These are phyloP conservation scores for Linnaemya tessellans DNA, from an alignment of 2,888 invertebrate species.

Conservation along the genomic window DNA sequence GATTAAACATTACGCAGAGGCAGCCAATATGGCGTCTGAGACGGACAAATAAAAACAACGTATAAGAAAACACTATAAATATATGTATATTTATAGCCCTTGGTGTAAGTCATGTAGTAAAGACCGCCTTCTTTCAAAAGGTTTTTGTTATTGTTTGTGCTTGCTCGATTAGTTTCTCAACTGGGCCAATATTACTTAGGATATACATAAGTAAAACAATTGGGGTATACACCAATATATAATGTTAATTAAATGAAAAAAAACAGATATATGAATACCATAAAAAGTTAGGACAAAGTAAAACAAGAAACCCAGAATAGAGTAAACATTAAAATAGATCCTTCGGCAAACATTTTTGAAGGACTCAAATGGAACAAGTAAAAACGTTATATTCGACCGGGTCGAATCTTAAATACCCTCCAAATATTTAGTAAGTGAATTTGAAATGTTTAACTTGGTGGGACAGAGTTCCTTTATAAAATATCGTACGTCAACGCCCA, in stretches of 20 bases:
- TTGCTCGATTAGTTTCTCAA: slow-evolving; percentile 7
- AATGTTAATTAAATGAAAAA: not conserved
- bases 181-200: slow-evolving; percentile 57
- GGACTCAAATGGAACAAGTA: too few relatives aligned
- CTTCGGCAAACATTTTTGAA: not conserved
- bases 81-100: too few relatives aligned
- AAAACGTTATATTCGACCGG: too few relatives aligned
- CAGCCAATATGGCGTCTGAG: slow-evolving; percentile 64
- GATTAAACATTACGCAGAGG: slow-evolving; percentile 38
- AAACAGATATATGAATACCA: not conserved
- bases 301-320: not conserved
- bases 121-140: slow-evolving; percentile 19
- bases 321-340: not conserved
- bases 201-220: not conserved
- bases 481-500: too few relatives aligned
- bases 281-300: not conserved
- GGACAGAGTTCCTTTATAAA: too few relatives aligned
- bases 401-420: too few relatives aligned
- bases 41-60: slow-evolving; percentile 27
- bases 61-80: too few relatives aligned
- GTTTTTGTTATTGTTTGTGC: slow-evolving; percentile 7
- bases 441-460: too few relatives aligned
- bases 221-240: slow-evolving; percentile 50
- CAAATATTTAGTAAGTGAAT: too few relatives aligned
- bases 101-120: slow-evolving; percentile 33